Percentiles rank a stretch among this genome's conserved stretches.
These are phyloP conservation scores for Drosophila equinoxialis DNA, from an alignment of 1,140 invertebrate species.

Conservation along the genomic window DNA sequence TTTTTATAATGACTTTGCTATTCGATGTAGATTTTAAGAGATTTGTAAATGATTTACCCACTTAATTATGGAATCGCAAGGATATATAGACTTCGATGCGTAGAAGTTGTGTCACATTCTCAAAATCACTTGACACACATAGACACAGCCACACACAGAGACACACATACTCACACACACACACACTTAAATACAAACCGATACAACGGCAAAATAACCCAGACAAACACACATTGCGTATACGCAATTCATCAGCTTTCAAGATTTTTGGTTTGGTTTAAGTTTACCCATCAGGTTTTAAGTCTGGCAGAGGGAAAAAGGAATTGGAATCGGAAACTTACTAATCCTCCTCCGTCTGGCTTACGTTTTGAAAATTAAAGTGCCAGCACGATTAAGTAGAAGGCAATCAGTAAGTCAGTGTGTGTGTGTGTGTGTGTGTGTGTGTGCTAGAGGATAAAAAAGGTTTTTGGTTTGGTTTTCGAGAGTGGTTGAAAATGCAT, in stretches of 20 bases:
- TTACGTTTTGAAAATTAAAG: constrained; percentile 72
- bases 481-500: constrained; percentile 6
- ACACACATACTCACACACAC: neutral
- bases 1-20: no score
- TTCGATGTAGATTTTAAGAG: neutral
- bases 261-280: constrained; percentile 44
- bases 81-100: constrained; percentile 31
- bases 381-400: constrained; percentile 58
- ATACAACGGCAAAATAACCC: neutral
- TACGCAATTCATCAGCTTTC: constrained; percentile 72
- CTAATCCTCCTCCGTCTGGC: constrained; percentile 61
- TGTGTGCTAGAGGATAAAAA: neutral
- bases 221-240: constrained; percentile 40
- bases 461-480: neutral
- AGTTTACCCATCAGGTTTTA: constrained; percentile 10
- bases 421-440: neutral
- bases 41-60: neutral
- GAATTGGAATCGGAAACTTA: constrained; percentile 16
- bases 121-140: constrained; percentile 55
- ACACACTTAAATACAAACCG: neutral
- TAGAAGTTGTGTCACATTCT: constrained; percentile 67
- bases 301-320: neutral
- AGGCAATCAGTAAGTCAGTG: constrained; percentile 69
- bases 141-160: neutral
- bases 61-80: neutral